Evolutionary conservation across 2,888 invertebrate genomes (phyloP).

Genomic region (Drosophila cognata): DNA sequence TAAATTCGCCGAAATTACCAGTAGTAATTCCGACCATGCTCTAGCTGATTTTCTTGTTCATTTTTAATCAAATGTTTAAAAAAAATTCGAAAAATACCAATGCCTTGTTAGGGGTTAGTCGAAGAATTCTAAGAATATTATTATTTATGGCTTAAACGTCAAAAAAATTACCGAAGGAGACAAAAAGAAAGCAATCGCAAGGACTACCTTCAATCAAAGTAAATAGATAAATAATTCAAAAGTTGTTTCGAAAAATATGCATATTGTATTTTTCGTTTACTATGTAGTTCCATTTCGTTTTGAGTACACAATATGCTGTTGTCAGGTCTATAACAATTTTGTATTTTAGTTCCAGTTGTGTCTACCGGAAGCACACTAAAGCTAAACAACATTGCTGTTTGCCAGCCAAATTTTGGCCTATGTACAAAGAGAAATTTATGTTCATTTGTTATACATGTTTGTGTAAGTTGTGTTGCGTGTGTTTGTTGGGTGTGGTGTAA

Average conservation of each 20-base stretch:
- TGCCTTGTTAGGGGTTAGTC: background rate
- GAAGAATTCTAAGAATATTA: background rate
- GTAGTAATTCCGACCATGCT: background rate
- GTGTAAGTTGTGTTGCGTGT: constrained; percentile 2
- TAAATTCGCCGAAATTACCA: background rate
- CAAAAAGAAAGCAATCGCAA: background rate
- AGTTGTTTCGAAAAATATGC: constrained; percentile 39
- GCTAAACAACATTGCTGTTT: constrained; percentile 50
- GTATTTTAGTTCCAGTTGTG: constrained; percentile 54
- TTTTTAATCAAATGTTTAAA: background rate
- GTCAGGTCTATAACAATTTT: constrained; percentile 35
- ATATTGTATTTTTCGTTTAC: constrained; percentile 33
- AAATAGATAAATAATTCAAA: background rate
- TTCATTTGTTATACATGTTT: constrained; percentile 15
- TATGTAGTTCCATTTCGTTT: constrained; percentile 41
- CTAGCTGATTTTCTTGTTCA: background rate
- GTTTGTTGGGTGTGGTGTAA: constrained; percentile 7
- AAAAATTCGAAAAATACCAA: background rate
- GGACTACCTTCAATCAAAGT: background rate
- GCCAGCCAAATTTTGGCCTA: constrained; percentile 19
- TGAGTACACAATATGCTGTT: constrained; percentile 34
- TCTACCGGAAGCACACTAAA: constrained; percentile 47
- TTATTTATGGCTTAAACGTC: background rate
- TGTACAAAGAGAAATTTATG: constrained; percentile 24
- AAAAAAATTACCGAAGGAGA: background rate